Conservation (phyloP, 2,797 vertebrate genomes). For the Paguma larvata region DNA sequence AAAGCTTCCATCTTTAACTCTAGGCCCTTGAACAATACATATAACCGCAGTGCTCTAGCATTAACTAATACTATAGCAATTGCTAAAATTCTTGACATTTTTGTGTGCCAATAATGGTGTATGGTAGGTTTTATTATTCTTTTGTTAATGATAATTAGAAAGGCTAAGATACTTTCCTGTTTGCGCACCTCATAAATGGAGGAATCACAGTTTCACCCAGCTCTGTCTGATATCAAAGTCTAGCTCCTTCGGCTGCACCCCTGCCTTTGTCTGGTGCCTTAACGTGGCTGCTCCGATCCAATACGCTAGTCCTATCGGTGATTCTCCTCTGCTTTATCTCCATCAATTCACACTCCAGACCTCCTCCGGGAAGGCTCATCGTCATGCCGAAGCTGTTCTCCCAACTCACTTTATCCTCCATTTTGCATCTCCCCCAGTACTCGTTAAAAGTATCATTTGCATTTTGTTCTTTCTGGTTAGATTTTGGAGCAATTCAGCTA, state of each 20-base stretch:
- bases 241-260: neutral
- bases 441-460: neutral
- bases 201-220: slow-evolving; percentile 68
- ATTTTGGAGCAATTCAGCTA: slow-evolving; percentile 40
- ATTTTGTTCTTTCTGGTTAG: slow-evolving; percentile 34
- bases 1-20: neutral
- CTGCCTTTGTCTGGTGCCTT: neutral
- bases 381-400: neutral
- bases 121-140: neutral
- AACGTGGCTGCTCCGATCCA: fast-evolving
- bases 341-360: neutral
- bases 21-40: neutral
- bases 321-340: neutral
- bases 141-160: neutral
- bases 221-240: neutral
- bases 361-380: neutral
- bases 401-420: neutral
- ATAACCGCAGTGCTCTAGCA: neutral
- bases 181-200: neutral
- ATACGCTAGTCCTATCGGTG: too few species aligned
- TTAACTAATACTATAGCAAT: neutral
- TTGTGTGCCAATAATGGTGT: neutral
- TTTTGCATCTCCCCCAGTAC: neutral
- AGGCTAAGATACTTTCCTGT: slow-evolving; percentile 75
- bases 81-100: slow-evolving; percentile 16